phyloP scores from a whole-genome alignment of 2,113 vertebrate genomes.

The Chaenogobius annularis region DNA sequence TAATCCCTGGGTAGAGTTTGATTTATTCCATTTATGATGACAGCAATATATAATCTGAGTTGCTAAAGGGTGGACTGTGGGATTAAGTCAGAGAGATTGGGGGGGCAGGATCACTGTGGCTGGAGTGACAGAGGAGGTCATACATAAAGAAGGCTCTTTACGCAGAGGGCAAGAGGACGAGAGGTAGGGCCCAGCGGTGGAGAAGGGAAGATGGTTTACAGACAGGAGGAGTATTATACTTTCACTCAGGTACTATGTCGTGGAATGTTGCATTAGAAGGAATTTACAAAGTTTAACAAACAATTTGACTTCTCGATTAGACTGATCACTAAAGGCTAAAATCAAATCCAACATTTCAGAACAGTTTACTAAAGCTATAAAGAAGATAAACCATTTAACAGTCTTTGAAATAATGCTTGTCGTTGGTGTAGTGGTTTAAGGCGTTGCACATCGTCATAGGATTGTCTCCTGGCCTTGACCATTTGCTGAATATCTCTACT shows the following conservation, averaged over 20 bases:
- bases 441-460: too few species aligned
- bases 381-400: too few species aligned
- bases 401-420: too few species aligned
- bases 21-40: conserved; percentile 25
- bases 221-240: background rate
- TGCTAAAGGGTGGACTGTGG: conserved; percentile 36
- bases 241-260: background rate
- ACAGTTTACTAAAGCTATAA: too few species aligned
- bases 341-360: background rate
- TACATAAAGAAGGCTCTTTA: conserved; percentile 68
- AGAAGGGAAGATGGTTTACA: background rate
- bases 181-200: conserved; percentile 18
- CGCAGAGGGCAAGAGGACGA: conserved; percentile 30
- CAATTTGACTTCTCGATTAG: background rate
- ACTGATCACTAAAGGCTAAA: background rate
- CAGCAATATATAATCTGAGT: conserved; percentile 40
- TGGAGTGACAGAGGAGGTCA: conserved; percentile 72
- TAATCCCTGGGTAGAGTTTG: conserved; percentile 26
- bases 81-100: conserved; percentile 73
- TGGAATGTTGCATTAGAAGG: background rate
- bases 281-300: background rate
- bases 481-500: too few species aligned
- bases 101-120: conserved; percentile 48
- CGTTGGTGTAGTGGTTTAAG: too few species aligned
- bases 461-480: too few species aligned